Evolutionary conservation across 2,888 invertebrate species (phyloP).

Genomic region (Sarcophaga rosellei): DNA sequence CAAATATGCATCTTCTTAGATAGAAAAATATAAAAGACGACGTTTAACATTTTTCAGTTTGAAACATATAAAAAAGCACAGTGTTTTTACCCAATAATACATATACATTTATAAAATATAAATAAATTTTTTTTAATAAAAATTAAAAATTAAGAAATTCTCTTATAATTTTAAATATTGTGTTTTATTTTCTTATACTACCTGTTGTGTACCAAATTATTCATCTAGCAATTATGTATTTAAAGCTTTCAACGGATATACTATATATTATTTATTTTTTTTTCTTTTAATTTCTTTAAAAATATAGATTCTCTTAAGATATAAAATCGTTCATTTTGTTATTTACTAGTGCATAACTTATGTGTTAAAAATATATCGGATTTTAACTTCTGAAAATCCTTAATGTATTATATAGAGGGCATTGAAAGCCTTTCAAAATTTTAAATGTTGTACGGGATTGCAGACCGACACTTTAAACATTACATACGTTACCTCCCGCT

Average conservation of each 20-base stretch:
- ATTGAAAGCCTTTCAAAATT: too few species aligned
- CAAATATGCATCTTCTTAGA: constrained; percentile 38
- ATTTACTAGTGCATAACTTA: too few species aligned
- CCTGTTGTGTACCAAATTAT: background rate
- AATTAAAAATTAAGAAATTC: constrained; percentile 30
- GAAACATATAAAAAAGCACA: constrained; percentile 41
- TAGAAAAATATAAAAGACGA: constrained; percentile 44
- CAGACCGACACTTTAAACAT: too few species aligned
- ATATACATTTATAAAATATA: constrained; percentile 25
- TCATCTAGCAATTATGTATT: background rate
- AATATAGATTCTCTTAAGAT: too few species aligned
- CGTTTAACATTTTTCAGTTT: constrained; percentile 35
- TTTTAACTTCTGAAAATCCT: too few species aligned
- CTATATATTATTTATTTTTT: too few species aligned
- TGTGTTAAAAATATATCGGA: too few species aligned
- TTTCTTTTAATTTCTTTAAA: too few species aligned
- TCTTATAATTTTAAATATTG: constrained; percentile 39
- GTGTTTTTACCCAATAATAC: constrained; percentile 42
- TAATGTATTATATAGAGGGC: too few species aligned
- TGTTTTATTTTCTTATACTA: constrained; percentile 25
- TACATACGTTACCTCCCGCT: too few species aligned
- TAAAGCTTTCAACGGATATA: background rate
- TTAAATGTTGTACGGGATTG: too few species aligned
- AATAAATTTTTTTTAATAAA: constrained; percentile 48
- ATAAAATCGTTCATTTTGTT: too few species aligned